These are phyloP conservation scores for Tupaia chinensis DNA, from an alignment of 2,113 vertebrate species.

Conservation along the genomic window DNA sequence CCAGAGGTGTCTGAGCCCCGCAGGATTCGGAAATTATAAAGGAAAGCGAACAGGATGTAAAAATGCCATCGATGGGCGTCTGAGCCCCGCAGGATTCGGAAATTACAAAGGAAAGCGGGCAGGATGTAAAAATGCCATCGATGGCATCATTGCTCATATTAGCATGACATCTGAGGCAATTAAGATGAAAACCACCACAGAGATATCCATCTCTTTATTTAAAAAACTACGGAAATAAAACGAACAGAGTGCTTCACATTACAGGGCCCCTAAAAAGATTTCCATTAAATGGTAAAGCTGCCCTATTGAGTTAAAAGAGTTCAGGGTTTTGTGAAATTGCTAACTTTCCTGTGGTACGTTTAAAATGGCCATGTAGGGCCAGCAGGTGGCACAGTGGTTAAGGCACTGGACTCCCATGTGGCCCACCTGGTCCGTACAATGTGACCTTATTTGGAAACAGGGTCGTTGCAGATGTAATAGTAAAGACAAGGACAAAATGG, in stretches of 20 bases:
- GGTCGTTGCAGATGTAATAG: not conserved
- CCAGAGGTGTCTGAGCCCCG: no score
- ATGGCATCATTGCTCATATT: conserved; percentile 31
- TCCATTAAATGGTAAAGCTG: conserved; percentile 58
- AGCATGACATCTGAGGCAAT: not conserved
- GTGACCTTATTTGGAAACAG: not conserved
- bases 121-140: not conserved
- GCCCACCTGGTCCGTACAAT: not conserved
- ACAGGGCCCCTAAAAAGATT: not conserved
- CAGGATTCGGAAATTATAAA: not conserved
- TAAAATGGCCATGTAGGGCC: not conserved
- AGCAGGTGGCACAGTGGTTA: no score
- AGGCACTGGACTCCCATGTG: no score
- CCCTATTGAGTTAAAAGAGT: conserved; percentile 48
- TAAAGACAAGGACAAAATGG: not conserved
- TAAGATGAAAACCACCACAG: conserved; percentile 51
- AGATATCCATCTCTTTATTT: conserved; percentile 11
- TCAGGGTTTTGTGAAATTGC: conserved; percentile 21
- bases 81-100: not conserved
- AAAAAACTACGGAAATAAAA: not conserved
- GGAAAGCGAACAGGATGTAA: not conserved
- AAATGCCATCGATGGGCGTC: not conserved
- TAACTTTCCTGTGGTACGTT: conserved; percentile 46
- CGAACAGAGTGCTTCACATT: not conserved
- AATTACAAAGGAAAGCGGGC: not conserved